A percentile compares a stretch with the other conserved stretches of the same genome.
Conservation (phyloP, 2,888 invertebrate species). For the Celastrina argiolus region DNA sequence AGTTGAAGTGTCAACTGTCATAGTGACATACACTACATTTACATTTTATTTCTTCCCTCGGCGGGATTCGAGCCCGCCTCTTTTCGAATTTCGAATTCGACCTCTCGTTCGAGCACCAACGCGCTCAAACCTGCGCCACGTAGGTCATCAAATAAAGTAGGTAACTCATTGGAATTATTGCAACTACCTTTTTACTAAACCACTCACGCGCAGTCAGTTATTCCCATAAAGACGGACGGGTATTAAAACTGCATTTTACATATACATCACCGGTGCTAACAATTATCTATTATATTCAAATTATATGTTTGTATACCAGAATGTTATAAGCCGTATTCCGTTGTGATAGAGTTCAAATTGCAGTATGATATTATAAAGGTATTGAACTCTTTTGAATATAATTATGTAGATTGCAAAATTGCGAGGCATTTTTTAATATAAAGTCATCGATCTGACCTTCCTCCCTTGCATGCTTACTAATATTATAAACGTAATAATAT, state of each 20-base stretch:
- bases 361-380: neutral
- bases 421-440: neutral
- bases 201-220: neutral
- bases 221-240: neutral
- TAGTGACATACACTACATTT: too few species aligned
- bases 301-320: constrained; percentile 33
- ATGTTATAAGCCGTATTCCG: neutral
- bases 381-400: neutral
- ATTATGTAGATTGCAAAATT: neutral
- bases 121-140: too few species aligned
- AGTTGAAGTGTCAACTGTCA: too few species aligned
- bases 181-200: neutral
- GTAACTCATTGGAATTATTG: neutral
- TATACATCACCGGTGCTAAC: constrained; percentile 52
- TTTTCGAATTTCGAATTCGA: too few species aligned
- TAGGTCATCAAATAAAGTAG: too few species aligned
- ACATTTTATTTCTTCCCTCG: too few species aligned
- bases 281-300: constrained; percentile 69
- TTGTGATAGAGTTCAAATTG: neutral
- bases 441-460: neutral
- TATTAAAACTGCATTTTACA: constrained; percentile 40
- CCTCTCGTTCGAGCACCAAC: too few species aligned
- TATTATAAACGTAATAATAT: too few species aligned
- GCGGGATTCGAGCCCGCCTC: too few species aligned
- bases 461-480: neutral